Evolutionary conservation across 2,113 vertebrate genomes (phyloP).

Genomic region (Podilymbus podiceps): DNA sequence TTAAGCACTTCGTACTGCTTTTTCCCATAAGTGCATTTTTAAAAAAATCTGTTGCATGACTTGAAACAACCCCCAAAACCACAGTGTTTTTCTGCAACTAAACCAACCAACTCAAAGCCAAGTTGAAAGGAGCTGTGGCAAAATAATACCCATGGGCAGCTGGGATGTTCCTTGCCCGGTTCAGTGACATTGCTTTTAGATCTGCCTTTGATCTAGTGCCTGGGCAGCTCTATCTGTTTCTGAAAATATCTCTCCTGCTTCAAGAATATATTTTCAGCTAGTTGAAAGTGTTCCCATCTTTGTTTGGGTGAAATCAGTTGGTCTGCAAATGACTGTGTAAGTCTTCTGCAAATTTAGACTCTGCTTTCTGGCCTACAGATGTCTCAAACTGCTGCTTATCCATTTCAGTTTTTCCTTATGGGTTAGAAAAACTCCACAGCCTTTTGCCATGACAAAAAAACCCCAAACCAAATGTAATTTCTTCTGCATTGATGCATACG

Average conservation of each 20-base stretch:
- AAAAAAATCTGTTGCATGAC: neutral
- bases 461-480: neutral
- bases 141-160: neutral
- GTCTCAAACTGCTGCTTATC: neutral
- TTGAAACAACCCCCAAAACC: neutral
- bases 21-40: neutral
- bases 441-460: neutral
- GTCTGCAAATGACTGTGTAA: neutral
- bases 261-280: neutral
- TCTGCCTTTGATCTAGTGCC: neutral
- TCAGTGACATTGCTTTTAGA: neutral
- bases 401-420: constrained; percentile 32
- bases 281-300: neutral
- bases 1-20: neutral
- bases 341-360: neutral
- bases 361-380: neutral
- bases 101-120: neutral
- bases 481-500: constrained; percentile 8
- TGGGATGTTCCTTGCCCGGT: neutral
- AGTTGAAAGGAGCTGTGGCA: neutral
- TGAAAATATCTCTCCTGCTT: neutral
- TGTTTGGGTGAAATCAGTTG: constrained; percentile 20
- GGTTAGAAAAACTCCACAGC: constrained; percentile 32
- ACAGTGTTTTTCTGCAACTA: neutral
- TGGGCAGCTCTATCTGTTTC: neutral